phyloP scores from a whole-genome alignment of 2,888 invertebrate genomes.

The Sesamia inferens region DNA sequence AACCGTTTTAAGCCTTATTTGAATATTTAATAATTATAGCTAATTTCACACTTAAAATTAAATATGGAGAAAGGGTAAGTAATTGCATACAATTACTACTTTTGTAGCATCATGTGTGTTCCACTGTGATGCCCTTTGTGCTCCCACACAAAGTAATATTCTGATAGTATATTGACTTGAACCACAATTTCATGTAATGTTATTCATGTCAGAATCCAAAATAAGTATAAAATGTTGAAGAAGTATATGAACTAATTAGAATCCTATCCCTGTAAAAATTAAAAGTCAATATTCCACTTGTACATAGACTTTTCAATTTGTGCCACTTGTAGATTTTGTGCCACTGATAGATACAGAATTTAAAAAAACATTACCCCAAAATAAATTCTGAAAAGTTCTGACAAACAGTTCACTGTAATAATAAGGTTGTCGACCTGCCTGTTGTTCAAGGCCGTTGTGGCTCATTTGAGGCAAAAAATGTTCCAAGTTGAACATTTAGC shows the following conservation, averaged over 20 bases:
- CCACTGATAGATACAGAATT: no score
- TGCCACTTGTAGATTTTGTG: no score
- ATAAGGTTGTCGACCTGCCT: slow-evolving; percentile 54
- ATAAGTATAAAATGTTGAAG: neutral
- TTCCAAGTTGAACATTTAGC: slow-evolving; percentile 12
- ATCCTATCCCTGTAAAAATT: neutral
- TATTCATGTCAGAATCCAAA: slow-evolving; percentile 4
- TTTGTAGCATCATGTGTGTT: slow-evolving; percentile 9
- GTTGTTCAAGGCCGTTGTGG: slow-evolving; percentile 54
- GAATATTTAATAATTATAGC: neutral
- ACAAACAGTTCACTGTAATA: slow-evolving; percentile 35
- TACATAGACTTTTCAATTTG: neutral
- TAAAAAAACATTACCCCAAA: neutral
- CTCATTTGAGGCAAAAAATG: slow-evolving; percentile 53
- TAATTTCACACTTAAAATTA: neutral
- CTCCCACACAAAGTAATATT: neutral
- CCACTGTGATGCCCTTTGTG: neutral
- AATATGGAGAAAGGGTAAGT: neutral
- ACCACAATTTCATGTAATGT: neutral
- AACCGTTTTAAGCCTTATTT: neutral
- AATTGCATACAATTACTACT: slow-evolving; percentile 9
- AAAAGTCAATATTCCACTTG: neutral
- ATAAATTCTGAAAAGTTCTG: slow-evolving; percentile 28
- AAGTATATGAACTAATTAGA: neutral
- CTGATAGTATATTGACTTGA: neutral